These are phyloP conservation scores for Tipula confusa DNA, from an alignment of 2,888 invertebrate species.

Conservation along the genomic window DNA sequence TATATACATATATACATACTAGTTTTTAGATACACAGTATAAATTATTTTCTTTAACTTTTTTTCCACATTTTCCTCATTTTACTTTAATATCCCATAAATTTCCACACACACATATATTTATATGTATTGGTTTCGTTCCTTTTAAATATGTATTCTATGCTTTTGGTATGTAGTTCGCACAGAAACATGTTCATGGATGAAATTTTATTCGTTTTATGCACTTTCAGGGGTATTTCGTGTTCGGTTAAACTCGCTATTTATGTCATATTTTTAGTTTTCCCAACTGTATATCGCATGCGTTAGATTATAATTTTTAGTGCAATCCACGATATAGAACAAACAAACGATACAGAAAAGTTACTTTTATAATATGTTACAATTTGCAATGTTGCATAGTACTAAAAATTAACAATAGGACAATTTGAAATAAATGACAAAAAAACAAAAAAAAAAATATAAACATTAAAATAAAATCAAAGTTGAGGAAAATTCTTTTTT, in stretches of 20 bases:
- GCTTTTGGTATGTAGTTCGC: background rate
- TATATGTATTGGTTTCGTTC: background rate
- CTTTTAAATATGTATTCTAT: background rate
- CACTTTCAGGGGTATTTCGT: background rate
- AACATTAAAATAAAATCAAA: background rate
- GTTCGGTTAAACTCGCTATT: background rate
- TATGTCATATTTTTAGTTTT: background rate
- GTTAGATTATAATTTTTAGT: background rate
- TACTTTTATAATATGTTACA: no score
- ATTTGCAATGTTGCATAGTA: background rate
- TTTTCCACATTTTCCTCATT: background rate
- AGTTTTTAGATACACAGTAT: background rate
- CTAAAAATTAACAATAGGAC: background rate
- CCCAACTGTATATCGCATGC: background rate
- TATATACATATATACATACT: background rate
- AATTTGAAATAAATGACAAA: background rate
- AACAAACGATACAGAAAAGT: background rate
- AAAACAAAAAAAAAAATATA: no score
- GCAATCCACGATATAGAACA: background rate
- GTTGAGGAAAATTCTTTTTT: conserved; percentile 20
- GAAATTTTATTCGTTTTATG: background rate
- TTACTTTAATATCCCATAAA: background rate
- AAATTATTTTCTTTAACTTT: background rate
- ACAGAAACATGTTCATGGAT: background rate
- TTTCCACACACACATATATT: background rate